Percentiles rank a stretch among this genome's conserved stretches.
Conservation (phyloP, 2,113 vertebrate genomes). For the Hemiscyllium ocellatum region DNA sequence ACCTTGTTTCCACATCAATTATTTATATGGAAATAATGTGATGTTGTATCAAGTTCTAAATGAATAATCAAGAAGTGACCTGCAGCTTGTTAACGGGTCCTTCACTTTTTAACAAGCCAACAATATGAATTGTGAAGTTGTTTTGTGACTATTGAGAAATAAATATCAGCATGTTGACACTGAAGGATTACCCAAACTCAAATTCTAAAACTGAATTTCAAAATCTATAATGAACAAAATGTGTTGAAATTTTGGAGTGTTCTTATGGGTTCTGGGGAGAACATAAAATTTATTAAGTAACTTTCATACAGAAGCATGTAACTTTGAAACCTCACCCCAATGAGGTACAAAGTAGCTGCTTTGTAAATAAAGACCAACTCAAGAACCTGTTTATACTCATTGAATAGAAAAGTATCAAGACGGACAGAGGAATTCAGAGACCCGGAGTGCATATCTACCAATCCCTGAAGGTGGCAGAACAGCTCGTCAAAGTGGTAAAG, state of each 20-base stretch:
- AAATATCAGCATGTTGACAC: neutral
- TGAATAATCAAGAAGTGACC: neutral
- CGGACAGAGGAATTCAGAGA: too few species aligned
- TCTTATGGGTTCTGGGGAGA: constrained; percentile 97
- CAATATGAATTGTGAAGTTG: neutral
- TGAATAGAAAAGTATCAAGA: too few species aligned
- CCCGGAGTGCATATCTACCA: too few species aligned
- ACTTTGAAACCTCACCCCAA: constrained; percentile 79
- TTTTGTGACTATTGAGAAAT: neutral
- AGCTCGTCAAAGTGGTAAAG: too few species aligned
- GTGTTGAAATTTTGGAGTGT: too few species aligned
- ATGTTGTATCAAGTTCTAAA: neutral
- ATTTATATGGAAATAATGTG: neutral
- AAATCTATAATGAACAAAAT: neutral
- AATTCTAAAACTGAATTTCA: neutral
- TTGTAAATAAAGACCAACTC: constrained; percentile 81
- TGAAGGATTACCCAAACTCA: neutral
- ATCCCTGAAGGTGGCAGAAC: too few species aligned
- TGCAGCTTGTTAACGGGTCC: neutral
- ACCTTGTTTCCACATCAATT: neutral
- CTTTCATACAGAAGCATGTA: constrained; percentile 85
- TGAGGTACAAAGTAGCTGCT: constrained; percentile 83
- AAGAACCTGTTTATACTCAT: constrained; percentile 59
- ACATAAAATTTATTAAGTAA: constrained; percentile 95
- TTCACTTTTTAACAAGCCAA: neutral